Evolutionary conservation across 2,888 invertebrate species (phyloP), one percentile per base, ranked within the genome.

Genomic region (Trissoscelio sp.): DNA sequence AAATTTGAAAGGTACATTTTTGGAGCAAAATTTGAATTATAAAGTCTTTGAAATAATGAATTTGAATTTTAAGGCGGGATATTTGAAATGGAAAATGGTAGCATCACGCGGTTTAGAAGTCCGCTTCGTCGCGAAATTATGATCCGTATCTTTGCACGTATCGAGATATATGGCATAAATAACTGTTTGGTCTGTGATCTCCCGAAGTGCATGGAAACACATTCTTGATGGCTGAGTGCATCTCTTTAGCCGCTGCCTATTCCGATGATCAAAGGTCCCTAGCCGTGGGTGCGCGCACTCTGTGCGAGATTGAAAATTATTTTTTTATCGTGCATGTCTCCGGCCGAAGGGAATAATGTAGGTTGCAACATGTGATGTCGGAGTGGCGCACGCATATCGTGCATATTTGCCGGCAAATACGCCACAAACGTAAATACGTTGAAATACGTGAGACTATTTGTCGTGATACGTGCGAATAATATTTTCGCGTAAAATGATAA

Each of bases 261-360:
- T 79, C 75, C 66, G 66, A 82, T 79, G 79, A 82, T 82, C 82
- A 82, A 82, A 82, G 81, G 81, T 82, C 78, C 62, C 72, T 20
- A 67, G 57, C 53, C 46, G 67, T 74, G 70, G 57, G 51, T 57
- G 37, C 53, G 57, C 73, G 64, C 62, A 66, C 78, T 78, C 78
- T 53, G 73, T 55, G 70, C 72, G 75, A 79, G 72, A 82, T 82
- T 79, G 75, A 82, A 82, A 82, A 79, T 82, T 82, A 82, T 82
- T 82, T 82, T 82, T 82, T 82, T 79, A 82, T 82, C 79, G 82
- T 72, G 75, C 82, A 64, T 72, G 70, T 66, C 74, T 64, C 70
- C 64, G 77, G 39, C 51, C 55, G 82, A 69, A 70, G 73, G 74
- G 79, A 66, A 70, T 81, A 73, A 81, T 78, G 69, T 74, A 78